These are phyloP conservation scores for Eleutherodactylus coqui DNA, from an alignment of 2,797 vertebrate species.

Conservation along the genomic window DNA sequence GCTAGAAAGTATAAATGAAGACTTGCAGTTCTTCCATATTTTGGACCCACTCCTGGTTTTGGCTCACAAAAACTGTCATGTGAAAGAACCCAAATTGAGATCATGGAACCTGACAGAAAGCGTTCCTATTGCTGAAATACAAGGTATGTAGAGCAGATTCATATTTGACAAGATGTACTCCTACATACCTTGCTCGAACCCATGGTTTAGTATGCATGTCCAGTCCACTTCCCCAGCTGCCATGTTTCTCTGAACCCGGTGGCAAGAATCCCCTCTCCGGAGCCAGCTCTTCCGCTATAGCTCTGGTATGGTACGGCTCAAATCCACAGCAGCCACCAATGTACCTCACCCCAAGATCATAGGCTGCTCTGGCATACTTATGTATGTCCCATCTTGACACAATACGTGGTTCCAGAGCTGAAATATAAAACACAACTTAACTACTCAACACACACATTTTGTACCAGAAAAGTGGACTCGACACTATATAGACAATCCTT, in stretches of 20 bases:
- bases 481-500: too few species aligned
- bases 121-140: too few species aligned
- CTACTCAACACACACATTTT: not conserved
- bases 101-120: too few species aligned
- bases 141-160: too few species aligned
- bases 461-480: too few species aligned
- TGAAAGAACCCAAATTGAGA: too few species aligned
- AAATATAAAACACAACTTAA: conserved; percentile 52
- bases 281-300: conserved; percentile 88
- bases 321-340: conserved; percentile 95
- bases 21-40: too few species aligned
- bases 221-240: conserved; percentile 84
- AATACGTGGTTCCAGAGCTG: conserved; percentile 90
- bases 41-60: too few species aligned
- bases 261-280: conserved; percentile 85
- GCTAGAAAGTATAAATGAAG: too few species aligned
- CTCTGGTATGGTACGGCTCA: conserved; percentile 90
- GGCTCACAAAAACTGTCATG: too few species aligned
- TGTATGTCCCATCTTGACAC: conserved; percentile 92
- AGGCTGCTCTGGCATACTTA: conserved; percentile 89
- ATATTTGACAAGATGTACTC: too few species aligned
- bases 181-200: conserved; percentile 91
- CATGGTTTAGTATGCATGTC: conserved; percentile 95
- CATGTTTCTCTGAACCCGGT: conserved; percentile 88
- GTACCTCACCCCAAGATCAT: conserved; percentile 83